phyloP scores from a whole-genome alignment of 2,888 invertebrate species.

The Drosophila mulleri region DNA sequence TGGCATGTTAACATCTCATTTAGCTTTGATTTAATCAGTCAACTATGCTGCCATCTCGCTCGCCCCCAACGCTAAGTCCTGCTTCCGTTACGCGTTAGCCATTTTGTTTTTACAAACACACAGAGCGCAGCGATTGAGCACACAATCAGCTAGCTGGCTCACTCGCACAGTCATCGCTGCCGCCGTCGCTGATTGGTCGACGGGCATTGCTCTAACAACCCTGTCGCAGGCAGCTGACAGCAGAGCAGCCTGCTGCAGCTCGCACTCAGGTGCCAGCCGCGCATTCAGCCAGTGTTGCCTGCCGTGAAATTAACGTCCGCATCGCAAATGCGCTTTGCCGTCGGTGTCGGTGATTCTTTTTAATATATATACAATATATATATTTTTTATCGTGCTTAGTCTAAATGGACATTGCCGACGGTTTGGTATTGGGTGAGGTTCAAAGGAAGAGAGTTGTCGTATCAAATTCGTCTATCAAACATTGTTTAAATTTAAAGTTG shows the following conservation, averaged over 20 bases:
- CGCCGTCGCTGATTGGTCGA: conserved; percentile 44
- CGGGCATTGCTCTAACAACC: conserved; percentile 16
- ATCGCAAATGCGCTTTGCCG: conserved; percentile 13
- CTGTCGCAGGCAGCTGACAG: conserved; percentile 8
- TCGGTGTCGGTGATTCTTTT: conserved; percentile 7
- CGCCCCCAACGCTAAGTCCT: conserved; percentile 51
- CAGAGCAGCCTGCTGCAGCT: neutral
- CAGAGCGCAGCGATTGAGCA: conserved; percentile 8
- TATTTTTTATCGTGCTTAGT: neutral
- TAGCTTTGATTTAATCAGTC: conserved; percentile 78
- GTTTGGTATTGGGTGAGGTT: neutral
- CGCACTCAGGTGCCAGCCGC: conserved; percentile 9
- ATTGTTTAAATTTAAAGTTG: neutral
- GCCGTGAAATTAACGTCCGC: conserved; percentile 20
- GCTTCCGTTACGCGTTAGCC: conserved; percentile 78
- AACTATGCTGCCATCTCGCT: conserved; percentile 51
- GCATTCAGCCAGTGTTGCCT: conserved; percentile 26
- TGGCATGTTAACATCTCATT: conserved; percentile 64
- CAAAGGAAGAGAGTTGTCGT: neutral
- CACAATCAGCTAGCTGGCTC: conserved; percentile 18
- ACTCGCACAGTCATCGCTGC: conserved; percentile 31
- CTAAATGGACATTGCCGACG: conserved; percentile 16
- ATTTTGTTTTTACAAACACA: conserved; percentile 75
- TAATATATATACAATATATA: too few species aligned
- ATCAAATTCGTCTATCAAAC: neutral